These are phyloP conservation scores for Lordiphosa clarofinis DNA, from an alignment of 1,140 invertebrate species.

Conservation along the genomic window DNA sequence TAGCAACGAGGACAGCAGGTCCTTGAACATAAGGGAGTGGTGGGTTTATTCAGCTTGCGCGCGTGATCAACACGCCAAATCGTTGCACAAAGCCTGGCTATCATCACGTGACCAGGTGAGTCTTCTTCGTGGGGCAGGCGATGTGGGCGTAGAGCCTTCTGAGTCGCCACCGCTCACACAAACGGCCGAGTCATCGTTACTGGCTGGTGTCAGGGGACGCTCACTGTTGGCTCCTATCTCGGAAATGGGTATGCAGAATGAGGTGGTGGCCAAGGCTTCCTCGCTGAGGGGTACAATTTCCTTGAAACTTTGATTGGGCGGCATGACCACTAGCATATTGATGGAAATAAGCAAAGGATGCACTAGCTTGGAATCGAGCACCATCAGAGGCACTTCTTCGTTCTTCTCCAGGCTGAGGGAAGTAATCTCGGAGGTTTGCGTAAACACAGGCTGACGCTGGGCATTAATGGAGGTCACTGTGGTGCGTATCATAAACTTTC, in stretches of 20 bases:
- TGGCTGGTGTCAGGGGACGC: constrained; percentile 51
- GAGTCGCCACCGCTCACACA: constrained; percentile 51
- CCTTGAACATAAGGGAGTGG: constrained; percentile 55
- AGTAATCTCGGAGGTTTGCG: constrained; percentile 83
- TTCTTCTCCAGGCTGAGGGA: constrained; percentile 83
- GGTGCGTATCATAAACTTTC: constrained; percentile 84
- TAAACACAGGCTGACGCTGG: constrained; percentile 83
- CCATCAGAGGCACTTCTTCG: constrained; percentile 84
- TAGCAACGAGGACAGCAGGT: constrained; percentile 43
- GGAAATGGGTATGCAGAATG: constrained; percentile 64
- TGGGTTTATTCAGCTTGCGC: constrained; percentile 14
- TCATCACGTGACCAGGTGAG: constrained; percentile 32
- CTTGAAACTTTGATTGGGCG: constrained; percentile 74
- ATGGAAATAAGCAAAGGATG: constrained; percentile 86
- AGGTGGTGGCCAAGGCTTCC: constrained; percentile 27
- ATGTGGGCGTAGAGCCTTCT: constrained; percentile 38
- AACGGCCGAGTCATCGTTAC: constrained; percentile 61
- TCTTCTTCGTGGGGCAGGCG: constrained; percentile 38
- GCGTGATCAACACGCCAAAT: constrained; percentile 58
- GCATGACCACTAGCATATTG: constrained; percentile 85
- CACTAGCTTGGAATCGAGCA: constrained; percentile 82
- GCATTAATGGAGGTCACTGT: constrained; percentile 84
- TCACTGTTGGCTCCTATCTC: constrained; percentile 71
- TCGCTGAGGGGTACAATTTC: constrained; percentile 56
- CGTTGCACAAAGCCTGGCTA: constrained; percentile 29